These are phyloP conservation scores for Dolichopus griseipennis DNA, from an alignment of 2,888 invertebrate genomes.

Conservation along the genomic window DNA sequence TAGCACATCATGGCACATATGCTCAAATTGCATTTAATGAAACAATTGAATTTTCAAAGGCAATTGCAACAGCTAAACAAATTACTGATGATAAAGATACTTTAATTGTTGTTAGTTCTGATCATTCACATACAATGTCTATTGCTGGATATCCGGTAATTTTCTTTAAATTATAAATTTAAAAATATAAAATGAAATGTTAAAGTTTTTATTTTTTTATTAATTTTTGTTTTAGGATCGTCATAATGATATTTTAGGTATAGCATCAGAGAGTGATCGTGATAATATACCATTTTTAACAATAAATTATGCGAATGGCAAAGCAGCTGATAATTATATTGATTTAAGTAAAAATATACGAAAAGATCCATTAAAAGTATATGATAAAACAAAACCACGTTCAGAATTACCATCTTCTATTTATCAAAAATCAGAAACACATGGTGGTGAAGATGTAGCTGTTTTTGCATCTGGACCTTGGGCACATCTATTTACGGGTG, in stretches of 20 bases:
- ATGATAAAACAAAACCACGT: constrained; percentile 25
- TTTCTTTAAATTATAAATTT: constrained; percentile 10
- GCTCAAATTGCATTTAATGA: constrained; percentile 39
- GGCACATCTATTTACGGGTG: constrained; percentile 71
- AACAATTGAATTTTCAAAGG: constrained; percentile 61
- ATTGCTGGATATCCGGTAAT: constrained; percentile 60
- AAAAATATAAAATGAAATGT: neutral
- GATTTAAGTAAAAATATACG: constrained; percentile 28
- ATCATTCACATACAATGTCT: constrained; percentile 71
- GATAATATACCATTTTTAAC: constrained; percentile 56
- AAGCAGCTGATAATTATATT: constrained; percentile 47
- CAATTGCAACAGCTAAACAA: constrained; percentile 54
- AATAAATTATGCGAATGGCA: constrained; percentile 67
- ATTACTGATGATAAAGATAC: constrained; percentile 61
- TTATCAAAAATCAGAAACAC: constrained; percentile 49
- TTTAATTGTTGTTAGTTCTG: constrained; percentile 69
- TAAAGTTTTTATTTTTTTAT: constrained; percentile 1
- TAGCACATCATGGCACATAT: constrained; percentile 36
- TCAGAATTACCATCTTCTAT: constrained; percentile 51
- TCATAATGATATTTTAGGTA: constrained; percentile 32
- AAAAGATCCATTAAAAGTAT: constrained; percentile 30
- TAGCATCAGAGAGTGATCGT: constrained; percentile 34
- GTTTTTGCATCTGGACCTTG: constrained; percentile 70
- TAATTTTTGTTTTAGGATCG: constrained; percentile 27
- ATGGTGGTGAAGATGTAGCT: constrained; percentile 72